Evolutionary conservation across 2,888 invertebrate species (phyloP).

Genomic region (Caenorhabditis wallacei): DNA sequence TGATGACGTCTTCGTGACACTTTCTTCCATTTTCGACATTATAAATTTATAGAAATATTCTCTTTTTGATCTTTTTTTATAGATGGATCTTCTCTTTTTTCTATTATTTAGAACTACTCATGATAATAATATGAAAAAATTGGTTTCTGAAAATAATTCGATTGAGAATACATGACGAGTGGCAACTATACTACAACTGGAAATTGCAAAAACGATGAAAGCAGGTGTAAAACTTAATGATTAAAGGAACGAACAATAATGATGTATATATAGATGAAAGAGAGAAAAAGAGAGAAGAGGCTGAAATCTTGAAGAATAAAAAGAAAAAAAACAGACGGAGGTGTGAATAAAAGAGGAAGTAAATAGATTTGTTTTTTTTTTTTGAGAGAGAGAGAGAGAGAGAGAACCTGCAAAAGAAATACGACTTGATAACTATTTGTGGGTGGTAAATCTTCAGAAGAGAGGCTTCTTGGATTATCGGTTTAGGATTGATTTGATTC

Average conservation of each 20-base stretch:
- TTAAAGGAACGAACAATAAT: not conserved
- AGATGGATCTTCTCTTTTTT: not conserved
- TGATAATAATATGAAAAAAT: conserved; percentile 1
- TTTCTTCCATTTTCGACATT: conserved; percentile 2
- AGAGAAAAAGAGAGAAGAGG: conserved; percentile 11
- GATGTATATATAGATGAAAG: conserved; percentile 20
- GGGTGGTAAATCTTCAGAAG: conserved; percentile 18
- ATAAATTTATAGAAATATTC: conserved; percentile 27
- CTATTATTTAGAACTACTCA: conserved; percentile 10
- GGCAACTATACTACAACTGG: not conserved
- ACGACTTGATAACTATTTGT: conserved; percentile 22
- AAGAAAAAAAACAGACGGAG: conserved; percentile 14
- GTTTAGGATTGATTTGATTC: not conserved
- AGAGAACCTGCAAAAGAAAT: not conserved
- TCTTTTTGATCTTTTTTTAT: not conserved
- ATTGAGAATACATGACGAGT: conserved; percentile 31
- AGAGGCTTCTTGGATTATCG: conserved; percentile 33
- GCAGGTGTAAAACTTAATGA: conserved; percentile 27
- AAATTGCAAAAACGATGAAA: not conserved
- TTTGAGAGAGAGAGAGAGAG: too few species aligned
- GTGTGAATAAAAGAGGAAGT: conserved; percentile 19
- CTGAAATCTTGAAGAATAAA: conserved; percentile 23
- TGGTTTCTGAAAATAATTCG: conserved; percentile 40
- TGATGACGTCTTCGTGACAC: conserved; percentile 22
- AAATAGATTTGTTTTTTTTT: conserved; percentile 8